phyloP scores from a whole-genome alignment of 2,797 vertebrate genomes.

The Phaenicophaeus curvirostris region DNA sequence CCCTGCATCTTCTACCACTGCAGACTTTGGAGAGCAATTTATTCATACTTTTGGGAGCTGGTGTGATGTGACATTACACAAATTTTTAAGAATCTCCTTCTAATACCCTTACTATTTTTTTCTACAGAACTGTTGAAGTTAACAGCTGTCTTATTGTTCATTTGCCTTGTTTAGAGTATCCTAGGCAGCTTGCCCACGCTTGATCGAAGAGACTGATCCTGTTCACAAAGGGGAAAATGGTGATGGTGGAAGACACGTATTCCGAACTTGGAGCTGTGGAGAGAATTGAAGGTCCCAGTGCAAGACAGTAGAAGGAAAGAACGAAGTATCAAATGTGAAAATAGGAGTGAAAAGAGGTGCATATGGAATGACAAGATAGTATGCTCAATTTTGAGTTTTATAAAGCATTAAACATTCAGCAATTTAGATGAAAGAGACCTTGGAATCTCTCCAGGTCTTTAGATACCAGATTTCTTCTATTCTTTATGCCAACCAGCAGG shows the following conservation, averaged over 20 bases:
- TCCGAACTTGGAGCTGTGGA: background rate
- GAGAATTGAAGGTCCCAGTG: background rate
- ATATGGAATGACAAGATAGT: background rate
- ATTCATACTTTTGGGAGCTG: background rate
- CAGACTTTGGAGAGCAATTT: background rate
- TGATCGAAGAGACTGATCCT: background rate
- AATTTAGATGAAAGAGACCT: background rate
- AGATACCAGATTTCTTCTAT: background rate
- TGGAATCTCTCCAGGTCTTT: background rate
- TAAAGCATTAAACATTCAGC: background rate
- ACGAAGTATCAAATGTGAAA: background rate
- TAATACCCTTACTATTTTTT: background rate
- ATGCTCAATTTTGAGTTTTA: background rate
- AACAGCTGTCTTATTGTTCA: background rate
- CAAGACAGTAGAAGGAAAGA: background rate
- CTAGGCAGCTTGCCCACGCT: background rate
- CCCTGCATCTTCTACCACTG: background rate
- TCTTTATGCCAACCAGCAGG: background rate
- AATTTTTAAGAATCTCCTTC: background rate
- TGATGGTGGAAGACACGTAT: background rate
- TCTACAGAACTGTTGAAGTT: background rate
- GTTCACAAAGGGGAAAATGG: background rate
- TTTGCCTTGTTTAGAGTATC: slow-evolving; percentile 2
- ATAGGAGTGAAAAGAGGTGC: background rate
- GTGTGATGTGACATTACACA: background rate